phyloP scores from a whole-genome alignment of 92 coral and sea anemone genomes.

The Umimayanthus chanpuru region DNA sequence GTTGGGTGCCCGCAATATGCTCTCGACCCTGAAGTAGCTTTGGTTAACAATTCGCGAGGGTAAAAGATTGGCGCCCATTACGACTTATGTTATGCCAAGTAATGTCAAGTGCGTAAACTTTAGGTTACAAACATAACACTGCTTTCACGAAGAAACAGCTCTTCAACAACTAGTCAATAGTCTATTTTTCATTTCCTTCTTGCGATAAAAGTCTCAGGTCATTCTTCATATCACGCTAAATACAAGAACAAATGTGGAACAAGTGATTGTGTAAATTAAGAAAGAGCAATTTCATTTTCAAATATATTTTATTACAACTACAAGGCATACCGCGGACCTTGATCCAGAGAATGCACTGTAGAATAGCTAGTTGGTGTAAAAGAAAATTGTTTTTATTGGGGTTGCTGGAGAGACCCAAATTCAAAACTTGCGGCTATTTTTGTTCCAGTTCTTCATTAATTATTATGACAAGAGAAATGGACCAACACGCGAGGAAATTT shows the following conservation, averaged over 20 bases:
- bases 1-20: conserved; percentile 42
- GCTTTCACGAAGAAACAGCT: background rate
- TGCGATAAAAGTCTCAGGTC: background rate
- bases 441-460: background rate
- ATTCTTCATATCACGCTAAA: conserved; percentile 12
- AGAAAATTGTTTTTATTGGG: background rate
- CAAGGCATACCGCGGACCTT: background rate
- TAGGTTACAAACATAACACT: background rate
- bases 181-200: background rate
- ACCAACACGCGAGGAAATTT: conserved; percentile 1
- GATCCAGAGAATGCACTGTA: background rate
- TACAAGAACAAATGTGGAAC: conserved; percentile 20
- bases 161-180: background rate
- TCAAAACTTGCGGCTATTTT: conserved; percentile 18
- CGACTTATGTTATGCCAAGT: background rate
- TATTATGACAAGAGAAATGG: background rate
- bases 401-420: background rate
- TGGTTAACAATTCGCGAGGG: background rate
- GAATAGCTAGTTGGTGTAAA: background rate
- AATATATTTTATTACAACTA: conserved; percentile 1
- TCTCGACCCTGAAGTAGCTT: conserved; percentile 33
- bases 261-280: conserved; percentile 12
- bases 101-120: conserved; percentile 13
- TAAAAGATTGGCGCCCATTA: background rate
- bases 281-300: background rate